A percentile compares a stretch with the other conserved stretches of the same genome.
phyloP scores from a whole-genome alignment of 92 coral and sea anemone species.

The Meandrina meandrites region DNA sequence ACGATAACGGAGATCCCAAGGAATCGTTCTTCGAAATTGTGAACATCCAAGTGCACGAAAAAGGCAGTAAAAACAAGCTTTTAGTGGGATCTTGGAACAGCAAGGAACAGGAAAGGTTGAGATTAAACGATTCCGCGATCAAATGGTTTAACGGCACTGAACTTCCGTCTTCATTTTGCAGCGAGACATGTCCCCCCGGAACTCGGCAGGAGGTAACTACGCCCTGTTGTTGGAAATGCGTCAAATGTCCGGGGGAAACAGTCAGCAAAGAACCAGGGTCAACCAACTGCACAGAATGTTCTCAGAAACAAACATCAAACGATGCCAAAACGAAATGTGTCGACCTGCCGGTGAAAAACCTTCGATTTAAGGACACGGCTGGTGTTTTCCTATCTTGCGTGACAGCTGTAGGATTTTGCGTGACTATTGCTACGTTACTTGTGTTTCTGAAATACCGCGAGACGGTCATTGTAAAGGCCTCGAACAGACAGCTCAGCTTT shows the following conservation, averaged over 20 bases:
- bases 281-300: slow-evolving; percentile 53
- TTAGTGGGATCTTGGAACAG: slow-evolving; percentile 61
- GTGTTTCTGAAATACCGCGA: slow-evolving; percentile 47
- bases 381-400: slow-evolving; percentile 38
- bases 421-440: slow-evolving; percentile 18
- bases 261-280: slow-evolving; percentile 46
- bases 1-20: slow-evolving; percentile 52
- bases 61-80: slow-evolving; percentile 16
- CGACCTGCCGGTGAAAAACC: slow-evolving; percentile 45
- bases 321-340: slow-evolving; percentile 43
- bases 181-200: slow-evolving; percentile 54
- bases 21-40: slow-evolving; percentile 60
- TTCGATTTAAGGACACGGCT: slow-evolving; percentile 39
- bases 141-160: slow-evolving; percentile 37
- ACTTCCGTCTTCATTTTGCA: slow-evolving; percentile 49
- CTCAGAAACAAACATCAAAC: slow-evolving; percentile 50
- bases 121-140: slow-evolving; percentile 31
- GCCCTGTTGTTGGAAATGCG: slow-evolving; percentile 67
- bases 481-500: slow-evolving; percentile 65
- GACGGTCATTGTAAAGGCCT: slow-evolving; percentile 68
- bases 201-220: slow-evolving; percentile 52
- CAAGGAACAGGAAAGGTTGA: slow-evolving; percentile 14
- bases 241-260: slow-evolving; percentile 56
- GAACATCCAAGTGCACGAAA: slow-evolving; percentile 35
- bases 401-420: slow-evolving; percentile 34